Evolutionary conservation across 2,797 vertebrate species (phyloP), one percentile per base, ranked within the genome.

Genomic region (Liparis tanakae): DNA sequence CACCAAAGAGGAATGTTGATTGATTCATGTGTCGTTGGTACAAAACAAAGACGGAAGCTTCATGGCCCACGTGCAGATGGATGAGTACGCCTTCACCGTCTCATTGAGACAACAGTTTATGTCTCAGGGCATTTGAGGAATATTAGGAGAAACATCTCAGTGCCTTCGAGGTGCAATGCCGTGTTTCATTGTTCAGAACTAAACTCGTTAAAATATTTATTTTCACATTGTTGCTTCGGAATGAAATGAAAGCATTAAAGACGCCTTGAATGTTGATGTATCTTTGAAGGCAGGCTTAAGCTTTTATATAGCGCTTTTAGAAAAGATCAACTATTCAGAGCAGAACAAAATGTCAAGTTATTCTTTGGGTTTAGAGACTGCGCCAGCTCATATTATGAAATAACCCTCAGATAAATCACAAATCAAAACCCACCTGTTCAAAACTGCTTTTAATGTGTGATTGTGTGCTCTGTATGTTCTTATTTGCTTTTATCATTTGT

Each of bases 261-360:
- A 50, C 5, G 2, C 59, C 48, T 61, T 61, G 33, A 46, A 59
- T 25, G 13, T 12, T 14, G n/a, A 18, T 65, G 6, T 9, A 55
- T 59, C 50, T 39, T 5, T 54, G 9, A 71, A 66, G 36, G 7
- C 14, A 30, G 36, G 17, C 48, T 55, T 15, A 13, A 72, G 10
- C n/a, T 67, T 60, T 63, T 50, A 15, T 7, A 22, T 15, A 10
- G 22, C 73, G 25, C 39, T 79, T 62, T 70, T 41, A 14, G 3
- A 18, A 57, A 68, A 39, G 25, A 44, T 18, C 8, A 33, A 4
- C 30, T 18, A 72, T 64, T 72, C 46, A 66, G 61, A 64, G n/a
- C 10, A 43, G 68, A 67, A 67, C 10, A 25, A 66, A 74, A 74
- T 70, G 70, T 67, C 48, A 70, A 5, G 5, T 25, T 71, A 37